phyloP scores from a whole-genome alignment of 2,888 invertebrate species.

The Rhingia rostrata region DNA sequence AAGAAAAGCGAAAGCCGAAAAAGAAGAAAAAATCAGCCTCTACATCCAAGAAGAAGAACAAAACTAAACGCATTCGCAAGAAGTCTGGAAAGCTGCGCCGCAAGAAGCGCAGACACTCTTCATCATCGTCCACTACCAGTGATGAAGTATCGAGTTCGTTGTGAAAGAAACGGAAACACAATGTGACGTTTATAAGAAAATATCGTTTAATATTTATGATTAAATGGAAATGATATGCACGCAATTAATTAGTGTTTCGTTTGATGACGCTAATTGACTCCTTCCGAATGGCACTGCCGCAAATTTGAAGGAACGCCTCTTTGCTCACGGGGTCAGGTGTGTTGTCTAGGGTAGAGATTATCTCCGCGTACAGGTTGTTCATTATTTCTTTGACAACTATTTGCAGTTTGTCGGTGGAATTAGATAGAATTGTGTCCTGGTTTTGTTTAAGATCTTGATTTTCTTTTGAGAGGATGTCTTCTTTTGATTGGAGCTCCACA shows the following conservation, averaged over 20 bases:
- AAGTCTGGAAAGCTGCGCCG: constrained; percentile 77
- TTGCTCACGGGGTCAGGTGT: constrained; percentile 63
- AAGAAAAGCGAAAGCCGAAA: constrained; percentile 80
- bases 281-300: constrained; percentile 76
- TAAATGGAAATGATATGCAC: constrained; percentile 42
- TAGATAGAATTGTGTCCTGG: not conserved
- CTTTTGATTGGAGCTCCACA: constrained; percentile 4
- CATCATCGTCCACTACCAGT: constrained; percentile 47
- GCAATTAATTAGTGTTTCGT: constrained; percentile 21
- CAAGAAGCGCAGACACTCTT: constrained; percentile 77
- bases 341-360: constrained; percentile 73
- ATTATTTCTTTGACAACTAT: constrained; percentile 76
- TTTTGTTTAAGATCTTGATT: constrained; percentile 8
- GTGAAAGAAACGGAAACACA: not conserved
- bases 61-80: constrained; percentile 80
- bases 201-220: constrained; percentile 57
- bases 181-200: constrained; percentile 41
- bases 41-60: constrained; percentile 51
- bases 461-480: constrained; percentile 7
- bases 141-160: constrained; percentile 58
- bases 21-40: constrained; percentile 78
- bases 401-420: constrained; percentile 36
- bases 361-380: constrained; percentile 78
- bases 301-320: constrained; percentile 76
- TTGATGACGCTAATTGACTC: constrained; percentile 77